A percentile compares a stretch with the other conserved stretches of the same genome.
These are phyloP conservation scores for Odontophorus gujanensis DNA, from an alignment of 2,113 vertebrate genomes.

Conservation along the genomic window DNA sequence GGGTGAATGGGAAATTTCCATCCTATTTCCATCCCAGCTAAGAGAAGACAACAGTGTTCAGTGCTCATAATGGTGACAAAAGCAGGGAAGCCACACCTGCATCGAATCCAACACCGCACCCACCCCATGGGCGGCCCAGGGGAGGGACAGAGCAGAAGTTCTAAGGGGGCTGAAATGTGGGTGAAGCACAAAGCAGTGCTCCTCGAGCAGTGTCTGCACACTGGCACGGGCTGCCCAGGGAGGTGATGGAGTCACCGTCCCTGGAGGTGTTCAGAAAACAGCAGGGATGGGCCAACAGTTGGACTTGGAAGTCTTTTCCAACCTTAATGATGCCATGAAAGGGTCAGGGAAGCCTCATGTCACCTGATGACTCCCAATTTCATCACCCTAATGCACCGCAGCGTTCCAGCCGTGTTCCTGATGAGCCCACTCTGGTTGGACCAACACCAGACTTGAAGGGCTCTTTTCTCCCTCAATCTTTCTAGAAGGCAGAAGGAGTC, in stretches of 20 bases:
- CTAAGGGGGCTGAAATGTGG: neutral
- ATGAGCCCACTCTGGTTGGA: neutral
- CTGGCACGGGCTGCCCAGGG: no score
- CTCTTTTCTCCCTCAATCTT: neutral
- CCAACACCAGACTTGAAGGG: neutral
- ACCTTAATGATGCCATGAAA: no score
- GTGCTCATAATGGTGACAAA: fast-evolving
- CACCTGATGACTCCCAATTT: neutral
- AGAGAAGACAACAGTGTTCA: fast-evolving
- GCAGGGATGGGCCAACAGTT: no score
- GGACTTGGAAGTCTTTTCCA: no score
- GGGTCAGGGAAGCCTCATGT: neutral
- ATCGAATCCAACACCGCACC: neutral
- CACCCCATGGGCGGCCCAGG: fast-evolving
- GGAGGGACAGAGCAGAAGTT: neutral
- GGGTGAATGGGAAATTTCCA: fast-evolving
- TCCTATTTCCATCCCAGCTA: no score
- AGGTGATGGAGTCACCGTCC: no score
- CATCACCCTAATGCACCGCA: neutral
- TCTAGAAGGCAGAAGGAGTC: constrained; percentile 2
- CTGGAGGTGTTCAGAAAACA: no score
- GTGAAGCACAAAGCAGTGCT: fast-evolving
- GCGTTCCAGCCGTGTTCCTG: neutral
- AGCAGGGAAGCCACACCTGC: neutral
- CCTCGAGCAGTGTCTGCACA: no score